Conservation (phyloP, 1,140 invertebrate genomes). For the Drosophila takahashii region DNA sequence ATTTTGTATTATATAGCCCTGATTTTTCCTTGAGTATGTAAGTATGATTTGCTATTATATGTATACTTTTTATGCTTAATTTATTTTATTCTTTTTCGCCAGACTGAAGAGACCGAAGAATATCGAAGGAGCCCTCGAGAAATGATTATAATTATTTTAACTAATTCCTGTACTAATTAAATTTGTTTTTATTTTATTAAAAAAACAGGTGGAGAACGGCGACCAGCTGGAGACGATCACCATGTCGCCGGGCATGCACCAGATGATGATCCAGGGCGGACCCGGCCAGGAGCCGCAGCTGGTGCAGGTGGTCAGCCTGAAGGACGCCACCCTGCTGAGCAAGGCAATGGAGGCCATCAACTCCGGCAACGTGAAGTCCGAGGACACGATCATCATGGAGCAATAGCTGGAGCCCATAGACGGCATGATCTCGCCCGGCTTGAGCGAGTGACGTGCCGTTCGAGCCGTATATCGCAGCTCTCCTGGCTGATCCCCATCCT, state of each 20-base stretch:
- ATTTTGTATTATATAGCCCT: neutral
- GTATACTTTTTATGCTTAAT: slow-evolving; percentile 18
- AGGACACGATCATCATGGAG: slow-evolving; percentile 84
- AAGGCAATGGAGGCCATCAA: slow-evolving; percentile 90
- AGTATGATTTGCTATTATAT: neutral
- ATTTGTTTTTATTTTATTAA: no score
- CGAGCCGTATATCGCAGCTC: neutral
- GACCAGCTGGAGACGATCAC: slow-evolving; percentile 89
- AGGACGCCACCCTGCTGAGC: slow-evolving; percentile 91
- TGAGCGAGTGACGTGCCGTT: slow-evolving; percentile 38
- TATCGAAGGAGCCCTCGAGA: slow-evolving; percentile 1
- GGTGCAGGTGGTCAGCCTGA: slow-evolving; percentile 92
- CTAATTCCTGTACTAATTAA: no score
- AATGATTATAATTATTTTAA: neutral
- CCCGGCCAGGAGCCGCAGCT: slow-evolving; percentile 90
- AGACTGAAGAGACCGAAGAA: neutral
- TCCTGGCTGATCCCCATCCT: slow-evolving; percentile 1
- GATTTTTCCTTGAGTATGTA: slow-evolving; percentile 1
- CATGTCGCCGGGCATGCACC: slow-evolving; percentile 90
- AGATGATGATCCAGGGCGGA: slow-evolving; percentile 91
- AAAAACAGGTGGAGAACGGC: slow-evolving; percentile 87
- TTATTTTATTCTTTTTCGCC: neutral
- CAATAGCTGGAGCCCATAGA: slow-evolving; percentile 68
- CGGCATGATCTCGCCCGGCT: slow-evolving; percentile 42
- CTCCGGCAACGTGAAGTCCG: slow-evolving; percentile 84